A percentile compares a stretch with the other conserved stretches of the same genome.
These are phyloP conservation scores for Pipistrellus kuhlii DNA, from an alignment of 2,797 vertebrate genomes.

Conservation along the genomic window DNA sequence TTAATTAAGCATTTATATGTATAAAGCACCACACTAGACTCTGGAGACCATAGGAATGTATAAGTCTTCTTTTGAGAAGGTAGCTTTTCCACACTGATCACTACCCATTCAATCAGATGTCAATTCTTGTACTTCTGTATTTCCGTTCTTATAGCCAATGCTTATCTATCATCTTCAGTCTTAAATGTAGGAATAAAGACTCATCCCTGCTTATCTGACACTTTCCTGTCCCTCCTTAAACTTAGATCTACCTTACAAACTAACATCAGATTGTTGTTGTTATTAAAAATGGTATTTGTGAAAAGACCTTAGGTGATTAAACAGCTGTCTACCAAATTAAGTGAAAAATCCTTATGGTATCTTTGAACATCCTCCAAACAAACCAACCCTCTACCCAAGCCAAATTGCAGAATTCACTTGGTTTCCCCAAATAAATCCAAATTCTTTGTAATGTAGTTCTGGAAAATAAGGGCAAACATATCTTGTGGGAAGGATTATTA, in stretches of 20 bases:
- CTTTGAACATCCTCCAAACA: not conserved
- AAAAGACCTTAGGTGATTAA: constrained; percentile 43
- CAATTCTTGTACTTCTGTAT: not conserved
- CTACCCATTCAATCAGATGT: not conserved
- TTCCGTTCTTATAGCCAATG: constrained; percentile 2
- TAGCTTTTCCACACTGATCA: not conserved
- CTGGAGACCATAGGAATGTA: not conserved
- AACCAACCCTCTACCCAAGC: not conserved
- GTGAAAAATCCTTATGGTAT: not conserved
- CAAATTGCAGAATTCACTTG: constrained; percentile 8
- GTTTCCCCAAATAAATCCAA: not conserved
- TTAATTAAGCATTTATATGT: not conserved
- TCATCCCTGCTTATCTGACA: not conserved
- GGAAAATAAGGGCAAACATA: not conserved
- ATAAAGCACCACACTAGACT: not conserved
- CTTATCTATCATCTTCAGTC: not conserved
- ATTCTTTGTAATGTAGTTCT: constrained; percentile 10
- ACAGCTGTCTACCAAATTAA: not conserved
- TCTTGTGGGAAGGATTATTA: not conserved
- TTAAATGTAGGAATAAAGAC: not conserved
- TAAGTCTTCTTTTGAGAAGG: not conserved
- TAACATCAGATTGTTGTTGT: not conserved
- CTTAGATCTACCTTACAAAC: not conserved
- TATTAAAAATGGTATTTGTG: not conserved
- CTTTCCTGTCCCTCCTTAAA: not conserved